Conservation (phyloP, 2,113 vertebrate genomes). For the Cyprinodon tularosa region DNA sequence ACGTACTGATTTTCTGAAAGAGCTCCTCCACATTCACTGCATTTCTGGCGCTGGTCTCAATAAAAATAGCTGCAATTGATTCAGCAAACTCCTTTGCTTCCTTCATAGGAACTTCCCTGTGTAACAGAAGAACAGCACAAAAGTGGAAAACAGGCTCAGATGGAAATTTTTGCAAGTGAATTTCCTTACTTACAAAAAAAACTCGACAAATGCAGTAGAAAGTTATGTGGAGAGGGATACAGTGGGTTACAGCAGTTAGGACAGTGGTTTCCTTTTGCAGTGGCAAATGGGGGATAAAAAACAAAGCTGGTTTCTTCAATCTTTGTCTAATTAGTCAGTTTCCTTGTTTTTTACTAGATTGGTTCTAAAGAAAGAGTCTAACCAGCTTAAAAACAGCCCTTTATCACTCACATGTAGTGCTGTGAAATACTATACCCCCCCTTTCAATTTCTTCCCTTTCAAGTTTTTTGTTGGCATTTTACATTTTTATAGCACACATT, state of each 20-base stretch:
- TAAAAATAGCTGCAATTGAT: conserved; percentile 94
- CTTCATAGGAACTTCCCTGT: conserved; percentile 94
- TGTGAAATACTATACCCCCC: background rate
- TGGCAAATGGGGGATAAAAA: background rate
- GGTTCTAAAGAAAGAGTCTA: background rate
- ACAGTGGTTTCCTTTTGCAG: too few species aligned
- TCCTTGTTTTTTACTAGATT: background rate
- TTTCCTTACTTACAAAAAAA: background rate
- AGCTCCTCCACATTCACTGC: conserved; percentile 97
- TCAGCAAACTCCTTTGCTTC: conserved; percentile 97
- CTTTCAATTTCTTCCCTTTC: too few species aligned
- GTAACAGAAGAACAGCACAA: conserved; percentile 27
- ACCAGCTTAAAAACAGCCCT: background rate
- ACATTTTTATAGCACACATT: too few species aligned
- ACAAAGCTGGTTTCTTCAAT: background rate
- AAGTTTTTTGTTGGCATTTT: too few species aligned
- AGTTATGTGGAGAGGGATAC: background rate
- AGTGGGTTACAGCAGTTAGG: background rate
- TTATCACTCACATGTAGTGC: background rate
- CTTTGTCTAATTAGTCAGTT: background rate
- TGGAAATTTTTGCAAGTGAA: background rate
- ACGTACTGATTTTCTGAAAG: conserved; percentile 98
- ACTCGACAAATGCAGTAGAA: background rate
- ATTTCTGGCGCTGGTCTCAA: conserved; percentile 97
- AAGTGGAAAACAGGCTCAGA: background rate